These are phyloP conservation scores for Saturnia pavonia DNA, from an alignment of 2,888 invertebrate species.

Conservation along the genomic window DNA sequence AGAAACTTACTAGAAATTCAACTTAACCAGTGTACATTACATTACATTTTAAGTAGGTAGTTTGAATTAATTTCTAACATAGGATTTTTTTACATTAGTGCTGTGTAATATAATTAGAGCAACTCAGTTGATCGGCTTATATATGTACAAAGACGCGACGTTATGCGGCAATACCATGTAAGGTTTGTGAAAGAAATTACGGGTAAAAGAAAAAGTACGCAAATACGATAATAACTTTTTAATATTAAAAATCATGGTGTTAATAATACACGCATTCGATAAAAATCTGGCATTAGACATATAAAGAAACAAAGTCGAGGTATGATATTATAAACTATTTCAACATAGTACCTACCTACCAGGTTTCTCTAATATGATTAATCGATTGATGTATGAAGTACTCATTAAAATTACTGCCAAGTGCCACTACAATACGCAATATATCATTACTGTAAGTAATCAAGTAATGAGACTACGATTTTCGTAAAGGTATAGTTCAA, in stretches of 20 bases:
- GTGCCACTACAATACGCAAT: conserved; percentile 17
- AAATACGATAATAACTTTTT: too few species aligned
- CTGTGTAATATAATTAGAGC: too few species aligned
- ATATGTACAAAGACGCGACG: too few species aligned
- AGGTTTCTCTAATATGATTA: conserved; percentile 20
- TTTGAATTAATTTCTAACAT: too few species aligned
- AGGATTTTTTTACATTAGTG: too few species aligned
- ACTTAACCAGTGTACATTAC: too few species aligned
- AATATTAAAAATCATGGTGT: background rate
- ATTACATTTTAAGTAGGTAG: too few species aligned
- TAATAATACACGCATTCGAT: background rate
- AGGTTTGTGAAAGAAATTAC: too few species aligned
- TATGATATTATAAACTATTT: conserved; percentile 9
- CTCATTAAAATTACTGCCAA: conserved; percentile 5
- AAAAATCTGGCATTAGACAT: background rate
- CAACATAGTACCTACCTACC: conserved; percentile 1
- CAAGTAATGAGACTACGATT: conserved; percentile 9
- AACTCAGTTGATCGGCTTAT: too few species aligned
- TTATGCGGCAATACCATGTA: too few species aligned
- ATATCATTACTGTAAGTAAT: conserved; percentile 14
- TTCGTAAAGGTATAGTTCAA: conserved; percentile 14
- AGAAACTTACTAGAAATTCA: too few species aligned
- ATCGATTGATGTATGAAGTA: conserved; percentile 14
- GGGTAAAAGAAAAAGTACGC: too few species aligned
- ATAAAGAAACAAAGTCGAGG: background rate